A percentile compares a stretch with the other conserved stretches of the same genome.
phyloP scores from a whole-genome alignment of 2,888 invertebrate species.

The Meta bourneti region DNA sequence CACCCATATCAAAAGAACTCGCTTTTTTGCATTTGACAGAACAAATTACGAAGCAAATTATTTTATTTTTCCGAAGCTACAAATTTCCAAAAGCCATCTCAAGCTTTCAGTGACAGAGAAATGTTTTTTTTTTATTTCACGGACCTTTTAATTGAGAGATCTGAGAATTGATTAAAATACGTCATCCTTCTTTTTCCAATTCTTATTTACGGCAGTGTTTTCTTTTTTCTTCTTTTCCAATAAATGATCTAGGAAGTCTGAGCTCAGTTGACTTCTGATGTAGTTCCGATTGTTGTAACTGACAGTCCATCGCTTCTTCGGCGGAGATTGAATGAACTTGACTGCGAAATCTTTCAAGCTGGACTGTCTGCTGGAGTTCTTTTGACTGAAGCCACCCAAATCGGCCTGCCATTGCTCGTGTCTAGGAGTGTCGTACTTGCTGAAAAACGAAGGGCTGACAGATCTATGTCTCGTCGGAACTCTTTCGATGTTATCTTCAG shows the following conservation, averaged over 20 bases:
- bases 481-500: not conserved
- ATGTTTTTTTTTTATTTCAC: too few relatives aligned
- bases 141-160: too few relatives aligned
- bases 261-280: conserved; percentile 54
- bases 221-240: conserved; percentile 44
- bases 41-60: too few relatives aligned
- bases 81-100: too few relatives aligned
- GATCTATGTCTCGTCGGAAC: not conserved
- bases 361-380: not conserved
- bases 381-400: not conserved
- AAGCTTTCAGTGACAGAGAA: too few relatives aligned
- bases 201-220: not conserved
- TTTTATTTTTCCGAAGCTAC: too few relatives aligned
- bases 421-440: not conserved
- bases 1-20: too few relatives aligned
- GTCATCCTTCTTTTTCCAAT: conserved; percentile 1
- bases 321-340: conserved; percentile 6
- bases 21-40: too few relatives aligned
- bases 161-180: not conserved
- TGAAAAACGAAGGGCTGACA: not conserved
- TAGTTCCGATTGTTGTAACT: conserved; percentile 62
- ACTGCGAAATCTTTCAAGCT: not conserved
- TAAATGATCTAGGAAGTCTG: conserved; percentile 19
- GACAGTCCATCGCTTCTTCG: conserved; percentile 58
- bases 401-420: not conserved